Evolutionary conservation across 2,113 vertebrate genomes (phyloP), one percentile per base, ranked within the genome.

Genomic region (Zosterops lateralis): DNA sequence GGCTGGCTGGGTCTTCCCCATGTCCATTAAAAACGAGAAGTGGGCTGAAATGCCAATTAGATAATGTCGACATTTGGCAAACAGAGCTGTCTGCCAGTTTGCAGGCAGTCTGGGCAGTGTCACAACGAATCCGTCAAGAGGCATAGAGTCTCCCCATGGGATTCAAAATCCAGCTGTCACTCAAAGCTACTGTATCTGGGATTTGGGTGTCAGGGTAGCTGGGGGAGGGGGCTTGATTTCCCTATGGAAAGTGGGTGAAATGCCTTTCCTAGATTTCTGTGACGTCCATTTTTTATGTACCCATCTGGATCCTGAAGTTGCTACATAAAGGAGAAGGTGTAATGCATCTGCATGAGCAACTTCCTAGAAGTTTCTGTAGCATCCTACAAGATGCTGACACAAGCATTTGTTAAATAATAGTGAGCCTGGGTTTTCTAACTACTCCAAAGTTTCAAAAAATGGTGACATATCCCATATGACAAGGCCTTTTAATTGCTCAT

Each of bases 41-140:
- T 70, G 72, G 90, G 84, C 58, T 81, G 77, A 78, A 68, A 80
- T 77, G 84, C 65, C 90, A 84, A 89, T 91, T 76, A 67, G 85
- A 70, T 77, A 89, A 64, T 84, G 85, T 79, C 18, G 50, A 73
- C 85, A 80, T 45, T 76, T 91, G 92, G 91, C 81, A 60, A 77
- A 76, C 40, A 44, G 94, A 88, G 50, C 68, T 94, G 91, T 92
- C 88, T 91, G 73, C 68, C 54, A 32, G 65, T 88, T 87, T 95
- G 62, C 76, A 86, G 61, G 74, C 51, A 74, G 45, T 48, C 87
- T 93, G 89, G 83, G 54, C 76, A 86, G 60, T 84, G 70, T 91
- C 83, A 65, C 70, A 83, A 54, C 7, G 31, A 91, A 94, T 92
- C 68, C 0, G 2, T 76, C 80, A 92, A 74, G 84, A 87, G 70